Percentiles rank a stretch among this genome's conserved stretches.
These are phyloP conservation scores for Augiades crinisus DNA, from an alignment of 2,888 invertebrate species.

Conservation along the genomic window DNA sequence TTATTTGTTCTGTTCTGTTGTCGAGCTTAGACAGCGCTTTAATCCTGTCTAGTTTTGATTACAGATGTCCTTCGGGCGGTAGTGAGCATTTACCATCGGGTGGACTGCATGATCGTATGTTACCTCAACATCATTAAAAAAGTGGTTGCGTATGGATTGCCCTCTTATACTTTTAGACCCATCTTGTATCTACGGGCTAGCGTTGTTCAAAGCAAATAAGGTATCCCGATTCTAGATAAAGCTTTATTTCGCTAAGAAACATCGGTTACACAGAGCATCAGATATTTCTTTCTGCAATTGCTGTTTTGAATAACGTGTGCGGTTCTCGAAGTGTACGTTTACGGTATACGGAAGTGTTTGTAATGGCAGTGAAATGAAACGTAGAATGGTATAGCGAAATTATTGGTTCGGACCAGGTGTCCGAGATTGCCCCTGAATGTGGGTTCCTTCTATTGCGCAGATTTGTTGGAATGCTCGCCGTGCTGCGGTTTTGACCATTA, in stretches of 20 bases:
- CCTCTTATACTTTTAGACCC: too few relatives aligned
- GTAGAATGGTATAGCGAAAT: constrained; percentile 52
- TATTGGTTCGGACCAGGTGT: constrained; percentile 53
- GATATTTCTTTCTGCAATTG: constrained; percentile 13
- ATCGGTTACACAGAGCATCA: neutral
- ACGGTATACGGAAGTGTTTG: constrained; percentile 42
- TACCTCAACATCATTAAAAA: too few relatives aligned
- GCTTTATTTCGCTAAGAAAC: constrained; percentile 1
- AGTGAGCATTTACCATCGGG: too few relatives aligned
- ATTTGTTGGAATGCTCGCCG: constrained; percentile 40
- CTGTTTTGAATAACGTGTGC: constrained; percentile 11
- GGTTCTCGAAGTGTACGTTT: constrained; percentile 10
- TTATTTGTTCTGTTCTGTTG: too few relatives aligned
- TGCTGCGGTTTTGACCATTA: constrained; percentile 41
- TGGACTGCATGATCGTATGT: too few relatives aligned
- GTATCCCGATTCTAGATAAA: constrained; percentile 1
- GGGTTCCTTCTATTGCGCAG: constrained; percentile 40
- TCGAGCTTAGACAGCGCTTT: too few relatives aligned
- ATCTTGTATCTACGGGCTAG: neutral
- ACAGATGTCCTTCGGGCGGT: too few relatives aligned
- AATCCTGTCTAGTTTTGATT: too few relatives aligned
- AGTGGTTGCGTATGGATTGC: too few relatives aligned
- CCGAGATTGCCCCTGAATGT: constrained; percentile 44
- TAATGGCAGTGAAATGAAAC: constrained; percentile 46
- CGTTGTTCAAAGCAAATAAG: neutral